A percentile compares a stretch with the other conserved stretches of the same genome.
phyloP scores from a whole-genome alignment of 1,140 invertebrate genomes.

The Schlechtendalia chinensis region DNA sequence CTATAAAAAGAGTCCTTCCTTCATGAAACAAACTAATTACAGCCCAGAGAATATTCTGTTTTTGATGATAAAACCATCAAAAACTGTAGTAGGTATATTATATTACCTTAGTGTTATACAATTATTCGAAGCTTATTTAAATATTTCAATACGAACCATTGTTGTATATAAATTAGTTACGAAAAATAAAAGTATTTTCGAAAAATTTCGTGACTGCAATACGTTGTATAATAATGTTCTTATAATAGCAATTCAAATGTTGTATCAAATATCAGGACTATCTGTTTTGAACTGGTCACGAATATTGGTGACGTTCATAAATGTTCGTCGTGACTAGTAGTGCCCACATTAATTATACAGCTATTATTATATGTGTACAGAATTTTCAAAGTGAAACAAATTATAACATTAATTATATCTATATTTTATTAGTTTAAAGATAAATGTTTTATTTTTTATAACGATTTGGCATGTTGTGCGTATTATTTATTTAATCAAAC shows the following conservation, averaged over 20 bases:
- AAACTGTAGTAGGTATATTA: not conserved
- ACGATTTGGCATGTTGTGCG: too few relatives aligned
- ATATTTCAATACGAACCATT: not conserved
- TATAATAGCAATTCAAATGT: conserved; percentile 6
- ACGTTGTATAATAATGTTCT: not conserved
- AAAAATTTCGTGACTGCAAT: not conserved
- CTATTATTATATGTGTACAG: not conserved
- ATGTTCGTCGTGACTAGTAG: conserved; percentile 11
- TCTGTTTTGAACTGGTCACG: conserved; percentile 5
- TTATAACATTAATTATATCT: not conserved
- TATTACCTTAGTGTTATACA: not conserved
- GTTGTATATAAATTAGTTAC: not conserved
- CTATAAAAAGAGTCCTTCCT: not conserved
- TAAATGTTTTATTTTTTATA: not conserved
- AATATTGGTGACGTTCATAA: not conserved
- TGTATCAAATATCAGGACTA: conserved; percentile 3
- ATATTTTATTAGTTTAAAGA: not conserved
- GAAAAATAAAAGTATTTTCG: not conserved
- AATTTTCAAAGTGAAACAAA: not conserved
- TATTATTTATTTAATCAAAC: too few relatives aligned
- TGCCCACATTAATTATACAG: not conserved
- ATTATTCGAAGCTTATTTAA: conserved; percentile 11
- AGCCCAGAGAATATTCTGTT: not conserved
- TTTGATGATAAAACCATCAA: conserved; percentile 28
- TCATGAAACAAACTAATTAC: conserved; percentile 1